A percentile compares a stretch with the other conserved stretches of the same genome.
Conservation (phyloP, 2,113 vertebrate species). For the Caloenas nicobarica region DNA sequence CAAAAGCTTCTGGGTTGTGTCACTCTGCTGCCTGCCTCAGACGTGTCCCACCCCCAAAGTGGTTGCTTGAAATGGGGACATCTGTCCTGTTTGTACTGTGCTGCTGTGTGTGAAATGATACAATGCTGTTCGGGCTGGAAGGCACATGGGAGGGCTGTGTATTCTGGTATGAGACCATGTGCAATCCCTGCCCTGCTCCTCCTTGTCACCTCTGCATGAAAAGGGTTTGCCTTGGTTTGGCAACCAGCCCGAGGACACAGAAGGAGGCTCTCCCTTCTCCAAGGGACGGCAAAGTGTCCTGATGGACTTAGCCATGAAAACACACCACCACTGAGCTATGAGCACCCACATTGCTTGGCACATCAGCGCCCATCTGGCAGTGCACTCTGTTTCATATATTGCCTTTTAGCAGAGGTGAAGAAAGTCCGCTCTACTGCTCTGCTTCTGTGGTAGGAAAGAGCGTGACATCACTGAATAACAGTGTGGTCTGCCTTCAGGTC, state of each 20-base stretch:
- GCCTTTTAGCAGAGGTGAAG: neutral
- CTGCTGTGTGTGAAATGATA: neutral
- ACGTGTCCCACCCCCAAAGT: neutral
- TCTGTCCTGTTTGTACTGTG: neutral
- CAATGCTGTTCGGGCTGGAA: neutral
- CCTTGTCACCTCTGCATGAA: neutral
- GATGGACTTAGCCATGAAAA: neutral
- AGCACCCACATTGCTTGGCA: neutral
- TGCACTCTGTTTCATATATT: rapidly evolving
- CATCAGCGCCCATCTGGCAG: neutral
- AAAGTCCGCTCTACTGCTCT: neutral
- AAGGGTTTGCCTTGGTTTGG: neutral
- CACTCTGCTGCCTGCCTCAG: neutral
- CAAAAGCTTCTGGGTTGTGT: neutral
- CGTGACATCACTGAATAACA: neutral
- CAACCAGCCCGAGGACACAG: neutral
- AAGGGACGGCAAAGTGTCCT: neutral
- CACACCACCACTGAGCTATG: neutral
- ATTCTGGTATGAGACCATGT: neutral
- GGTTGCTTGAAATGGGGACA: neutral
- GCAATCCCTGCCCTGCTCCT: neutral
- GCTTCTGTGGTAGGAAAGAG: neutral
- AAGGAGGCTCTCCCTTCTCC: neutral
- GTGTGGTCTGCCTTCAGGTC: conserved; percentile 75
- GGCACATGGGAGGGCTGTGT: neutral